Conservation (phyloP, 35 echinoderm and acorn worm genomes). For the Lytechinus pictus region DNA sequence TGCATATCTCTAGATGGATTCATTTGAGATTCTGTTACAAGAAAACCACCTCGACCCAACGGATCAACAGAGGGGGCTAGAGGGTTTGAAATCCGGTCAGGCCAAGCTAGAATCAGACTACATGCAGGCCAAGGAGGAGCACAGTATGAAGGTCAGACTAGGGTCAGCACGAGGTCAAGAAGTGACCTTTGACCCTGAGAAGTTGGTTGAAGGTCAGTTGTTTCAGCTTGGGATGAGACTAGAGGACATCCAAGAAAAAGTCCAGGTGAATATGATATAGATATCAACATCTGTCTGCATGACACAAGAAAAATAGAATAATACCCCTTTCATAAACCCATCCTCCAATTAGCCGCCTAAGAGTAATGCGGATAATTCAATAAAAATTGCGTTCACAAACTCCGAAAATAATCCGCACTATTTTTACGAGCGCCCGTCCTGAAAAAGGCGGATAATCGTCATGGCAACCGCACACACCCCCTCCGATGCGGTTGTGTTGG, state of each 20-base stretch:
- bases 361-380: no score
- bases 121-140: slow-evolving; percentile 87
- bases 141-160: slow-evolving; percentile 70
- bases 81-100: slow-evolving; percentile 67
- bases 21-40: slow-evolving; percentile 71
- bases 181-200: slow-evolving; percentile 85
- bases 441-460: no score
- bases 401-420: no score
- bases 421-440: no score
- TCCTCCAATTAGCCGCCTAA: no score
- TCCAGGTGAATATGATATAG: slow-evolving; percentile 58
- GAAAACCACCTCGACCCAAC: slow-evolving; percentile 63
- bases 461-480: no score
- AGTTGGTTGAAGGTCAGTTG: slow-evolving; percentile 80
- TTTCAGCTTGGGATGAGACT: slow-evolving; percentile 93
- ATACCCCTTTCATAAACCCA: no score
- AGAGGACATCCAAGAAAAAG: slow-evolving; percentile 86
- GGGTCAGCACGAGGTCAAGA: slow-evolving; percentile 52
- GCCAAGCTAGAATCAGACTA: slow-evolving; percentile 81
- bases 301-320: no score
- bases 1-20: slow-evolving; percentile 50
- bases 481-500: no score
- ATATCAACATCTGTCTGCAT: no score
- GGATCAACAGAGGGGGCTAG: slow-evolving; percentile 73
- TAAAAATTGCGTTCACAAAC: no score